These are phyloP conservation scores for Microctenopoma stevenorrisi DNA, from an alignment of 2,797 vertebrate genomes.

Conservation along the genomic window DNA sequence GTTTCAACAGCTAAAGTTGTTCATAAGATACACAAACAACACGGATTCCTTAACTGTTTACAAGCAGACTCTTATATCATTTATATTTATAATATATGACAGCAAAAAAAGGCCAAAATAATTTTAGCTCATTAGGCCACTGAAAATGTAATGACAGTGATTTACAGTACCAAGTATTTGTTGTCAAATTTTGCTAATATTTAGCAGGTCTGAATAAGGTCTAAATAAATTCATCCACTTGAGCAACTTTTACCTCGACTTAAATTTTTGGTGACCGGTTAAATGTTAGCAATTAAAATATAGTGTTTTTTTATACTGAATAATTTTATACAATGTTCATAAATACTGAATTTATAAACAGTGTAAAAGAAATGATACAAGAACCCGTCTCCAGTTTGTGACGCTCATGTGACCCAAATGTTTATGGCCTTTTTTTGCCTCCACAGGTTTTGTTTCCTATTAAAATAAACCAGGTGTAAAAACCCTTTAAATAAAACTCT, in stretches of 20 bases:
- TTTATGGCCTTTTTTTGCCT: conserved; percentile 20
- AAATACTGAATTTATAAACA: too few relatives aligned
- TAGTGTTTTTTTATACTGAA: too few relatives aligned
- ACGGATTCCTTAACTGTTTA: conserved; percentile 39
- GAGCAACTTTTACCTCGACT: too few relatives aligned
- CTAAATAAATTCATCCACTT: too few relatives aligned
- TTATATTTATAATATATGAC: conserved; percentile 27
- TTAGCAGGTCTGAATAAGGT: too few relatives aligned
- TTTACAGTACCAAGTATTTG: too few relatives aligned
- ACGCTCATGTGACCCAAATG: not conserved
- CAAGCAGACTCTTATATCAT: conserved; percentile 49
- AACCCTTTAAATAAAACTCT: conserved; percentile 73
- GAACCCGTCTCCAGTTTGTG: too few relatives aligned
- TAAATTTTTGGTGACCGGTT: too few relatives aligned
- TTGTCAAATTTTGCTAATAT: too few relatives aligned
- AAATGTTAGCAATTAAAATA: too few relatives aligned
- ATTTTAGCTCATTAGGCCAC: not conserved
- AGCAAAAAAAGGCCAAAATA: conserved; percentile 35
- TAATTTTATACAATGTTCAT: too few relatives aligned
- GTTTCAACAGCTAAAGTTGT: conserved; percentile 41
- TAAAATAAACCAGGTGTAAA: conserved; percentile 64
- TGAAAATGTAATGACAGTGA: not conserved
- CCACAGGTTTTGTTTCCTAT: conserved; percentile 70
- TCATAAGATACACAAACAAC: conserved; percentile 43
- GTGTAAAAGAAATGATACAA: too few relatives aligned